Base-by-base conservation (phyloP, 30 jellyfish, hydroid and myxozoan species). In the Phacellophora camtschatica region DNA sequence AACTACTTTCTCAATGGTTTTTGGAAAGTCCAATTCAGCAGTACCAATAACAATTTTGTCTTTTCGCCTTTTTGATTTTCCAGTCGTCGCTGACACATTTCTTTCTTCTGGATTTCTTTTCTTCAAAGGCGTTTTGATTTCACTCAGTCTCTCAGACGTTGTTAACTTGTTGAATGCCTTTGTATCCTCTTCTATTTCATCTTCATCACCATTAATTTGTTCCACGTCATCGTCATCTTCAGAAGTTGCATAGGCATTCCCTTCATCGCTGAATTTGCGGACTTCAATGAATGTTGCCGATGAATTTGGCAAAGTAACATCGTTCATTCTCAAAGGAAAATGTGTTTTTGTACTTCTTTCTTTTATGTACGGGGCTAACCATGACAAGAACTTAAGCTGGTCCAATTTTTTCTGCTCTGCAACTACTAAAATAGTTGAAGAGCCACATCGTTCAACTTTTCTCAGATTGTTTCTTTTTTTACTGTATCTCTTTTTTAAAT, bases 401-500 rank as follows among this genome's bases (percentile, higher is more conserved):
- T 77, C 65, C 1, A 62, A 18, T 28, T 46, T 77, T 59, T 77
- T 70, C 43, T 43, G 61, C 16, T 71, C 81, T 4, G 10, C 39
- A 0, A 33, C 59, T 5, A 77, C 72, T 0, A 19, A 72, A 25
- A 16, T 30, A 5, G 39, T 49, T 31, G 90, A 64, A 5, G 74
- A 33, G 6, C 82, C 90, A 77, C 57, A 43, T 29, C 67, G 15
- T 64, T 77, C 58, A 16, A 39, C 82, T 18, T 61, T 62, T 11
- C 50, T 77, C 24, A 77, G 45, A 8, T 42, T 37, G 25, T 42
- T 77, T 42, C 82, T 41, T 24, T 72, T 24, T 23, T 77, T 77
- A 58, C 70, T 77, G 71, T 10, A 49, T 23, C 90, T 48, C 68
- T 77, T 77, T 43, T 77, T 77, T 73, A 77, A 58, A 34, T 77